Evolutionary conservation across 2,797 vertebrate species (phyloP).

Genomic region (Cossypha niveicapilla): DNA sequence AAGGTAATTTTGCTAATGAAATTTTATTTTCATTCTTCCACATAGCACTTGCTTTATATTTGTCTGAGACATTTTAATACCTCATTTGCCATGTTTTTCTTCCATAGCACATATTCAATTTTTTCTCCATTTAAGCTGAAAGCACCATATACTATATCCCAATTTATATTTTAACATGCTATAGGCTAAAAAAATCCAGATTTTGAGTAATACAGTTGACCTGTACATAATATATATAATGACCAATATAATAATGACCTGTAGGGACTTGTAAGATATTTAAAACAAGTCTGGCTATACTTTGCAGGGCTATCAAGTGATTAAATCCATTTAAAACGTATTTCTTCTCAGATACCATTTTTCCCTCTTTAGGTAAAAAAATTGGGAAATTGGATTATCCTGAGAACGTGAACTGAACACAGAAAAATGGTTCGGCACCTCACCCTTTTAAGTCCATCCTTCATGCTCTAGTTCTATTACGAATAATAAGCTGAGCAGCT

Average conservation of each 20-base stretch:
- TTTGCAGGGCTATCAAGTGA: neutral
- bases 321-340: accelerated
- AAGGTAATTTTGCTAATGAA: neutral
- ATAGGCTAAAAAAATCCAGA: neutral
- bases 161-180: neutral
- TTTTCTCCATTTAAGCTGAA: neutral
- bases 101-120: neutral
- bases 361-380: neutral
- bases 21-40: neutral
- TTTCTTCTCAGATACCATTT: neutral
- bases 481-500: neutral
- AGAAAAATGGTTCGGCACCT: neutral
- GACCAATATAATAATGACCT: neutral
- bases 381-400: neutral
- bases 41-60: neutral
- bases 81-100: neutral
- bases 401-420: neutral
- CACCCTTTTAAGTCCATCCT: neutral
- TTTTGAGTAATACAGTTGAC: neutral
- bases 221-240: too few species aligned
- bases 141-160: neutral
- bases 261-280: neutral
- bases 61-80: neutral
- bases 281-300: neutral
- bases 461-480: neutral